Evolutionary conservation across 64 coral and sea anemone species (phyloP).

Genomic region (Pocillopora verrucosa): DNA sequence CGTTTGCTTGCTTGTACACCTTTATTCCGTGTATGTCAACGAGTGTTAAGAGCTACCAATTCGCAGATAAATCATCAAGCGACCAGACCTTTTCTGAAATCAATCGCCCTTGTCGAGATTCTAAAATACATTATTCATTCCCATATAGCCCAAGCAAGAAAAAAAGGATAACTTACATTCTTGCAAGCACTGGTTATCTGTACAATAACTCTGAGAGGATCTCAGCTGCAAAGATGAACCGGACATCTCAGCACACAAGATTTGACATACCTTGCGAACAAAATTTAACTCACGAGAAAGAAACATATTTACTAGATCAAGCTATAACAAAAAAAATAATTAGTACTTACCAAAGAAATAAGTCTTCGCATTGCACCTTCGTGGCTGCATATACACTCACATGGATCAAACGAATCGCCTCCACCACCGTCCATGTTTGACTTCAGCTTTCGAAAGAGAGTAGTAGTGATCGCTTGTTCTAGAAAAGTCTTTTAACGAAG

Average conservation of each 20-base stretch:
- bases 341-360: conserved; percentile 88
- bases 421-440: conserved; percentile 78
- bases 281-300: background rate
- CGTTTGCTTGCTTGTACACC: too few species aligned
- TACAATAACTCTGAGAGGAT: conserved; percentile 96
- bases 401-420: conserved; percentile 92
- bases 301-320: background rate
- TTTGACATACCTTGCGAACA: background rate
- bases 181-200: conserved; percentile 95
- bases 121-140: background rate
- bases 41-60: too few species aligned
- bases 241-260: background rate
- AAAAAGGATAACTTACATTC: conserved; percentile 74
- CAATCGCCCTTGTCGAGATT: background rate
- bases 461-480: background rate
- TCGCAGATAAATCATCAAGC: too few species aligned
- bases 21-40: too few species aligned
- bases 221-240: conserved; percentile 58
- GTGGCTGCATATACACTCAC: conserved; percentile 97
- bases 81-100: background rate
- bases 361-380: conserved; percentile 96
- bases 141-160: background rate
- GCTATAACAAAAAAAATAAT: background rate
- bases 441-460: background rate
- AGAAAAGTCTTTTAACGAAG: background rate